phyloP scores from a whole-genome alignment of 2,113 vertebrate species.

The Trichomycterus rosablanca region DNA sequence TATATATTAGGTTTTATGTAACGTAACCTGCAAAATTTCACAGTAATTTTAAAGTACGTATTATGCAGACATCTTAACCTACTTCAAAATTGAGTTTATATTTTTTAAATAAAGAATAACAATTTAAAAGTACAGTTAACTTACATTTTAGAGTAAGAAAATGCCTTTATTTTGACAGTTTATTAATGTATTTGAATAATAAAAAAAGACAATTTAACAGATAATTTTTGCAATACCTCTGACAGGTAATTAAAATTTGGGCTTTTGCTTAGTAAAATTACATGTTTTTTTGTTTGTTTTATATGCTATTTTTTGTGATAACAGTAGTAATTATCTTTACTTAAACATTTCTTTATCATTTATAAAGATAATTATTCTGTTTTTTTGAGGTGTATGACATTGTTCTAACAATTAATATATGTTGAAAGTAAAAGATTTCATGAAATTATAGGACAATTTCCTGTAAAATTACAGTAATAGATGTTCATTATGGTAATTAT shows the following conservation, averaged over 20 bases:
- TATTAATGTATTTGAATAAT: conserved; percentile 1
- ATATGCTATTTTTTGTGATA: not conserved
- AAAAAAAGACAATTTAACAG: not conserved
- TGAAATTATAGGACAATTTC: conserved; percentile 19
- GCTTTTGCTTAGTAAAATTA: not conserved
- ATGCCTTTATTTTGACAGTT: conserved; percentile 1
- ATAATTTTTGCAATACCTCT: no score
- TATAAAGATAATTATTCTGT: conserved; percentile 15
- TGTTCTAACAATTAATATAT: conserved; percentile 11
- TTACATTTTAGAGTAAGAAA: not conserved
- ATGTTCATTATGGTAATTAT: conserved; percentile 6
- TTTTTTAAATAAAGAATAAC: not conserved
- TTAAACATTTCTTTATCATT: conserved; percentile 10
- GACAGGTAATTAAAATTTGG: no score
- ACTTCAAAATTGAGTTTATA: not conserved
- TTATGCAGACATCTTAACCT: not conserved
- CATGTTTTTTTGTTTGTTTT: not conserved
- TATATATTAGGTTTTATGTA: no score
- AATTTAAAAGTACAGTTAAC: conserved; percentile 4
- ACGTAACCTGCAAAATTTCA: not conserved
- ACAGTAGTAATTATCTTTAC: conserved; percentile 2
- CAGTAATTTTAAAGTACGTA: not conserved
- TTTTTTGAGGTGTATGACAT: conserved; percentile 11
- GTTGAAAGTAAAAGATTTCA: conserved; percentile 23
- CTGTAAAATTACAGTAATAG: conserved; percentile 20